These are phyloP conservation scores for Maccullochella peelii DNA, from an alignment of 2,113 vertebrate genomes.

Conservation along the genomic window DNA sequence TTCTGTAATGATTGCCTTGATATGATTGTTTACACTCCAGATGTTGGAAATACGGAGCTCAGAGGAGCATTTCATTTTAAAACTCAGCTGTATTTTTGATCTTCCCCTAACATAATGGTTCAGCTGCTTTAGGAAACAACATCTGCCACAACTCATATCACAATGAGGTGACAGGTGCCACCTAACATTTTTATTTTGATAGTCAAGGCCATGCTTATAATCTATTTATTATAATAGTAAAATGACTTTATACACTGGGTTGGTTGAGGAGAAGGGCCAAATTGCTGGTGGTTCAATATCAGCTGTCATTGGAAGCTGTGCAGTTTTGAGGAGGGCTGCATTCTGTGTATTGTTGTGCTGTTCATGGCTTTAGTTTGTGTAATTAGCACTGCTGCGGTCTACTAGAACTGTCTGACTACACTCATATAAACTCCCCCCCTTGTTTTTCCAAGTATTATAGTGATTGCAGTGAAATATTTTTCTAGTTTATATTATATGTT, in stretches of 20 bases:
- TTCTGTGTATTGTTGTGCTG: slow-evolving; percentile 26
- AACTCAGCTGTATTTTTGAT: slow-evolving; percentile 56
- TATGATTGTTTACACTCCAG: slow-evolving; percentile 56
- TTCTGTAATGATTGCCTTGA: slow-evolving; percentile 42
- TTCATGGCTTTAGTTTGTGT: slow-evolving; percentile 43
- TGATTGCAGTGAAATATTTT: not conserved
- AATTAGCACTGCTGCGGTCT: slow-evolving; percentile 45
- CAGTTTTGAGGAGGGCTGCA: slow-evolving; percentile 25
- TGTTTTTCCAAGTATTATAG: slow-evolving; percentile 12
- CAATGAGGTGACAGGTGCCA: slow-evolving; percentile 55
- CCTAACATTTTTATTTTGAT: slow-evolving; percentile 44
- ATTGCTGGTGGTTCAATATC: slow-evolving; percentile 49
- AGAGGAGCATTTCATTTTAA: slow-evolving; percentile 62
- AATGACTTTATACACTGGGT: slow-evolving; percentile 3
- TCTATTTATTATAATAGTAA: slow-evolving; percentile 54
- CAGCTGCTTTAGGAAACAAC: slow-evolving; percentile 59
- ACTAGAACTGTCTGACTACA: slow-evolving; percentile 19
- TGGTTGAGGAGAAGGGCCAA: slow-evolving; percentile 33
- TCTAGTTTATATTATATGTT: not conserved
- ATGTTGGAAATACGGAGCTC: slow-evolving; percentile 67
- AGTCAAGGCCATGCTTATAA: slow-evolving; percentile 44
- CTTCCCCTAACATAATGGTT: slow-evolving; percentile 43
- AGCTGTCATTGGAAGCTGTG: slow-evolving; percentile 41
- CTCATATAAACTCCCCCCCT: not conserved
- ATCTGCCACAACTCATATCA: slow-evolving; percentile 59